Conservation (phyloP, 2,888 invertebrate species). For the Drosophila subsilvestris region DNA sequence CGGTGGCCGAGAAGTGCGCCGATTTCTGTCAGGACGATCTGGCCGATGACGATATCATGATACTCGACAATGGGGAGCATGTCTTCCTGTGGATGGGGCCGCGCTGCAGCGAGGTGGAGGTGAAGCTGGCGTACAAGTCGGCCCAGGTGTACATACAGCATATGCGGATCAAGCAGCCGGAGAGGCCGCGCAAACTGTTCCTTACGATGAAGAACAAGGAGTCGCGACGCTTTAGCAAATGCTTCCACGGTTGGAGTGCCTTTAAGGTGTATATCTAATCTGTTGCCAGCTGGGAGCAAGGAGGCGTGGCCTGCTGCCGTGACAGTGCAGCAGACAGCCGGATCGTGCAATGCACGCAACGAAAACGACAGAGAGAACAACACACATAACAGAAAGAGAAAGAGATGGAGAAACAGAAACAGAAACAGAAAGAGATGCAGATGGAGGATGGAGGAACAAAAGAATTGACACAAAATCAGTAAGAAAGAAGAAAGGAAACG, state of each 20-base stretch:
- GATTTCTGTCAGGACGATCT: constrained; percentile 93
- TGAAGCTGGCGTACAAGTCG: constrained; percentile 98
- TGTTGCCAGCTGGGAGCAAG: not conserved
- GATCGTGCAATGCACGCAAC: constrained; percentile 32
- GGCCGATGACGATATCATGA: constrained; percentile 99
- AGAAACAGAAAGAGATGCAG: not conserved
- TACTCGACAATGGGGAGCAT: constrained; percentile 98
- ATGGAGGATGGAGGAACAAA: constrained; percentile 2
- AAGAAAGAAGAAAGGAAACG: constrained; percentile 7
- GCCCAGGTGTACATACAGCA: constrained; percentile 99
- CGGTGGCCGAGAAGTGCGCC: constrained; percentile 98
- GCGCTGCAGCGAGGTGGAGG: constrained; percentile 98
- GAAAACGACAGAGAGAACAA: constrained; percentile 39
- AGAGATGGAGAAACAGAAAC: not conserved
- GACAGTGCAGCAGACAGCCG: constrained; percentile 56
- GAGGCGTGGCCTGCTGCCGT: constrained; percentile 52
- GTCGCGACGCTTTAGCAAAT: constrained; percentile 96
- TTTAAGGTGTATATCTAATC: constrained; percentile 86
- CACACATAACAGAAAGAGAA: constrained; percentile 18
- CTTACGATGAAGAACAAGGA: constrained; percentile 98
- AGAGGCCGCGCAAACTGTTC: constrained; percentile 94
- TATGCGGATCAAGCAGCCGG: constrained; percentile 96
- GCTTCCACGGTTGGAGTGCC: constrained; percentile 99
- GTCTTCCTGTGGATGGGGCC: constrained; percentile 99
- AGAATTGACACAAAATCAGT: constrained; percentile 3